Percentiles rank a stretch among this genome's conserved stretches.
Evolutionary conservation across 2,113 vertebrate species (phyloP).

Genomic region (Gavialis gangeticus): DNA sequence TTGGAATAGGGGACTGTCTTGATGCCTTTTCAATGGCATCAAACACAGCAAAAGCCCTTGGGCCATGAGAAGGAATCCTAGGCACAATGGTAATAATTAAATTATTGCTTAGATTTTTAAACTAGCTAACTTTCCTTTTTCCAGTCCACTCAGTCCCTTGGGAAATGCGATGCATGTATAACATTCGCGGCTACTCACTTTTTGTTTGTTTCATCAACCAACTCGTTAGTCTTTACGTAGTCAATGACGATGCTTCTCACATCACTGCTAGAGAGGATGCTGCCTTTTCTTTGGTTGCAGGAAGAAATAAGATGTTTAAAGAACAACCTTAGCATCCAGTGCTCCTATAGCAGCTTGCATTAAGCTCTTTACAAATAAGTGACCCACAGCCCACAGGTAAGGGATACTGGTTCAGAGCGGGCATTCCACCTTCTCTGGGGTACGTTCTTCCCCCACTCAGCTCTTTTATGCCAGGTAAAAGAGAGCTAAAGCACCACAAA

Average conservation of each 20-base stretch:
- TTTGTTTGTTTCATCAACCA: conserved; percentile 91
- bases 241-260: conserved; percentile 87
- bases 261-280: conserved; percentile 84
- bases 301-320: not conserved
- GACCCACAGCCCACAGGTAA: not conserved
- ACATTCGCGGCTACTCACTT: conserved; percentile 82
- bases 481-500: not conserved
- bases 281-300: conserved; percentile 86
- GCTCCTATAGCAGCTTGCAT: not conserved
- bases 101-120: not conserved
- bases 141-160: not conserved
- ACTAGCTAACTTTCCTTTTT: not conserved
- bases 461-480: not conserved
- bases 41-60: too few relatives aligned
- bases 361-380: too few relatives aligned
- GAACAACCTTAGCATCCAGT: not conserved
- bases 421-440: not conserved
- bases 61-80: too few relatives aligned
- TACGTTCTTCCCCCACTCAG: not conserved
- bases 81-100: too few relatives aligned
- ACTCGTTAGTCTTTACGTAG: conserved; percentile 90
- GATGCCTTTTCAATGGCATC: too few relatives aligned
- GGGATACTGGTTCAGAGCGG: not conserved
- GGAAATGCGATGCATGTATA: not conserved
- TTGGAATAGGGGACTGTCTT: too few relatives aligned